Conservation (phyloP, 2,888 invertebrate species). For the Tipula vernalis region DNA sequence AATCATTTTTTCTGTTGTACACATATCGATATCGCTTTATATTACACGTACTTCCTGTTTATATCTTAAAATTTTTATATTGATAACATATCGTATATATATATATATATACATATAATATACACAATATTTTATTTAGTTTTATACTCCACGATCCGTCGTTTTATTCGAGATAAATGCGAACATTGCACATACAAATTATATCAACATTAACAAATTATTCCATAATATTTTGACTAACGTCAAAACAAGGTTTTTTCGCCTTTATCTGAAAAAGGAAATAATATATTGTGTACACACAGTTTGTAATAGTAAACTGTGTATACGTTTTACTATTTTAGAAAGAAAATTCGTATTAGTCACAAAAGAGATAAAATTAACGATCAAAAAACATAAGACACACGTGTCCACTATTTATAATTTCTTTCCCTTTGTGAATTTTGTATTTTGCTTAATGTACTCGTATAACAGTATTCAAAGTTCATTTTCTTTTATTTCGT, state of each 20-base stretch:
- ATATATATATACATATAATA: too few relatives aligned
- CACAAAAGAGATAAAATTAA: constrained; percentile 4
- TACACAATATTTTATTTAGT: neutral
- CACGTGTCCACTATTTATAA: neutral
- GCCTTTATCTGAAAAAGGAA: neutral
- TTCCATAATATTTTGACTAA: neutral
- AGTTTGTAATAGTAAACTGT: neutral
- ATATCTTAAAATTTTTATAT: neutral
- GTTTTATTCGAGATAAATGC: neutral
- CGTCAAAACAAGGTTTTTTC: neutral
- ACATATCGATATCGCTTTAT: neutral
- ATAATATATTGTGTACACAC: neutral
- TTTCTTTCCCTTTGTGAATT: neutral
- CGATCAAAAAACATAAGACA: neutral
- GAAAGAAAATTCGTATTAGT: neutral
- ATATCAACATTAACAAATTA: neutral
- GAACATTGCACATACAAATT: neutral
- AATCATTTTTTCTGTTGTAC: neutral
- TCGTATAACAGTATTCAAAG: neutral
- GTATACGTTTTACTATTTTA: neutral
- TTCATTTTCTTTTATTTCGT: neutral
- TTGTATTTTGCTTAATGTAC: neutral
- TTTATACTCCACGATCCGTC: neutral
- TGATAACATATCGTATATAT: neutral
- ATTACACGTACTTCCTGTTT: neutral